A percentile compares a stretch with the other conserved stretches of the same genome.
phyloP scores from a whole-genome alignment of 2,113 vertebrate genomes.

The Phalacrocorax pelagicus region DNA sequence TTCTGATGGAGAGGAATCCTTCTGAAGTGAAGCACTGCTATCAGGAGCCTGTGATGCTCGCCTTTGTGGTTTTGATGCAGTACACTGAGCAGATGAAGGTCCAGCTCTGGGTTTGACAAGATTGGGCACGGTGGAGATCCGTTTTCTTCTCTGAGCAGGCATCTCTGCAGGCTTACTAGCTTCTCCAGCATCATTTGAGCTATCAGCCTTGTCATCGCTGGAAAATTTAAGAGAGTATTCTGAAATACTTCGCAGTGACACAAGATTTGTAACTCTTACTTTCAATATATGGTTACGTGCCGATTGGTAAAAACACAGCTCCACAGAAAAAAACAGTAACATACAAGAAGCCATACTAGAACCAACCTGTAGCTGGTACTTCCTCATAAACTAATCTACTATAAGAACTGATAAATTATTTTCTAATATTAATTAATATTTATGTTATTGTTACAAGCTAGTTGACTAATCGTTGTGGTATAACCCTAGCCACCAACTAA shows the following conservation, averaged over 20 bases:
- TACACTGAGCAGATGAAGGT: conserved; percentile 57
- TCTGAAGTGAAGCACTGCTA: conserved; percentile 7
- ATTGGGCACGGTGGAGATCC: conserved; percentile 83
- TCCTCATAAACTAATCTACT: not conserved
- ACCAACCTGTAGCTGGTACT: not conserved
- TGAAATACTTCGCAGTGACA: not conserved
- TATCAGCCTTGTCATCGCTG: conserved; percentile 71
- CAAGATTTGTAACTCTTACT: not conserved
- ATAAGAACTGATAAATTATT: not conserved
- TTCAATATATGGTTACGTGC: not conserved
- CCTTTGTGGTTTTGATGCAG: conserved; percentile 50
- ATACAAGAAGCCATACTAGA: not conserved
- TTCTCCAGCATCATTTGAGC: conserved; percentile 48
- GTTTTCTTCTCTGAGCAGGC: conserved; percentile 85
- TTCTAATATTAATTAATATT: not conserved
- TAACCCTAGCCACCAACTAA: too few relatives aligned
- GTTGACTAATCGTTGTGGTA: not conserved
- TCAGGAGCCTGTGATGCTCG: conserved; percentile 28
- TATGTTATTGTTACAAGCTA: not conserved
- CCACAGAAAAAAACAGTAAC: not conserved
- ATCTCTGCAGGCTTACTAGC: conserved; percentile 53
- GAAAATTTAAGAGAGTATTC: conserved; percentile 3
- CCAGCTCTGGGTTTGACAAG: conserved; percentile 74
- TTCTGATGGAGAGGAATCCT: not conserved
- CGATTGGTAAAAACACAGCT: not conserved